Evolutionary conservation across 2,888 invertebrate species (phyloP).

Genomic region (Morpho helenor): DNA sequence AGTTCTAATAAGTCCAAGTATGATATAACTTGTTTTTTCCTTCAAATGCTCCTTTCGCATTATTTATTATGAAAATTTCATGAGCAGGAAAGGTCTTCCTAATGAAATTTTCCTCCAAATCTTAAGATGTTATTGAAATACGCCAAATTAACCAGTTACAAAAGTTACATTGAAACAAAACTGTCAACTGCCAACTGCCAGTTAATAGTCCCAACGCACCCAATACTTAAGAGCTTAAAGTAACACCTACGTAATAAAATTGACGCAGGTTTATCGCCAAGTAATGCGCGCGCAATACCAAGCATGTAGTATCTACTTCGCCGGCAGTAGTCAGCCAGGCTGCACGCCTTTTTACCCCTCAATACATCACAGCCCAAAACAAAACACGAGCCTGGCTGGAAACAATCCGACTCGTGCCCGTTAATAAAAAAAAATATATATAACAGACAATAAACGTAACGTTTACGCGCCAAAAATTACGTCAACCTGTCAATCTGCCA

Average conservation of each 20-base stretch:
- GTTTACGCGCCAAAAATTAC: slow-evolving; percentile 53
- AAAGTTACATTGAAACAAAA: slow-evolving; percentile 1
- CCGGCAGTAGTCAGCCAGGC: slow-evolving; percentile 75
- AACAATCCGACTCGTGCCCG: slow-evolving; percentile 38
- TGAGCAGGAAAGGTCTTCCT: no score
- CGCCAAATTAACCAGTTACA: not conserved
- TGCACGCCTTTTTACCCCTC: slow-evolving; percentile 57
- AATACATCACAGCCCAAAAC: slow-evolving; percentile 63
- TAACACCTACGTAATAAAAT: slow-evolving; percentile 68
- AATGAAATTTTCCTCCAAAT: no score
- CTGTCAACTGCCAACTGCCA: slow-evolving; percentile 5
- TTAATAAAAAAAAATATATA: slow-evolving; percentile 30
- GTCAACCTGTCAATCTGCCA: slow-evolving; percentile 28
- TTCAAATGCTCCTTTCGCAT: not conserved
- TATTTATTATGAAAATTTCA: no score
- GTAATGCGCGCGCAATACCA: slow-evolving; percentile 63
- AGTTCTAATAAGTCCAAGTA: no score
- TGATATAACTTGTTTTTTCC: no score
- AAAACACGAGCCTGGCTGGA: slow-evolving; percentile 72
- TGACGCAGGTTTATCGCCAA: slow-evolving; percentile 34
- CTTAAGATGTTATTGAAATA: no score
- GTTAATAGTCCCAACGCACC: slow-evolving; percentile 25
- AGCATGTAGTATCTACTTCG: slow-evolving; percentile 56
- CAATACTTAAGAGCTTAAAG: slow-evolving; percentile 38
- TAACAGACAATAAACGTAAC: slow-evolving; percentile 28